Base-by-base conservation (phyloP, 1,140 invertebrate species). In the Vanessa tameamea region DNA sequence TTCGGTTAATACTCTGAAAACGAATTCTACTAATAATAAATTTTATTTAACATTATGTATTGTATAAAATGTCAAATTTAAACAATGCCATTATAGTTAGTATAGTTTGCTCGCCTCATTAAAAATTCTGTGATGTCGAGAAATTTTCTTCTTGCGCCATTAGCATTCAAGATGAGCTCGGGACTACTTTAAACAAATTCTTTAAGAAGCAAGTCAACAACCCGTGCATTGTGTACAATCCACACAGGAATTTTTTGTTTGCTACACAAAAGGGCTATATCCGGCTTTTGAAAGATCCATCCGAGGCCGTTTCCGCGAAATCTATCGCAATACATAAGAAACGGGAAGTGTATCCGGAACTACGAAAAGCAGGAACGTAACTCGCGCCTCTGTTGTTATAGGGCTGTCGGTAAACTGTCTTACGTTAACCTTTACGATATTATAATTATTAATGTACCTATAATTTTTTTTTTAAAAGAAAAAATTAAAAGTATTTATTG, bases 291-390 rank as follows among this genome's bases (percentile, higher is more conserved):
- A 83, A 82, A 83, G 85, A 84, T 80, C 79, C 78, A 70, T 71
- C 78, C 78, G 79, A 83, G 83, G 69, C 75, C 77, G 81, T 85
- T 92, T 91, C 88, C 87, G 86, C 84, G 88, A 91, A 90, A 90
- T 85, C 82, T 86, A 87, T 89, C 84, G 88, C 86, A 88, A 88
- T 81, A 85, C 81, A 90, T 83, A 91, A 92, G 82, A 87, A 87
- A 88, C 87, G 83, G 90, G 90, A 91, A 91, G 88, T 85, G 80
- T 91, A 86, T 85, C 88, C 90, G 89, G 90, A 91, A 92, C 84
- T 87, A 86, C 79, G 80, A 85, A 88, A 89, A 89, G 89, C 87
- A 80, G 69, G 64, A 76, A 75, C 73, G 81, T 85, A 85, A 84
- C 88, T 86, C 76, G 82, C 83, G 85, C 79, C 70, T 79, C 55